Conservation (phyloP, 2,888 invertebrate genomes). For the Chaitophorus viminalis region DNA sequence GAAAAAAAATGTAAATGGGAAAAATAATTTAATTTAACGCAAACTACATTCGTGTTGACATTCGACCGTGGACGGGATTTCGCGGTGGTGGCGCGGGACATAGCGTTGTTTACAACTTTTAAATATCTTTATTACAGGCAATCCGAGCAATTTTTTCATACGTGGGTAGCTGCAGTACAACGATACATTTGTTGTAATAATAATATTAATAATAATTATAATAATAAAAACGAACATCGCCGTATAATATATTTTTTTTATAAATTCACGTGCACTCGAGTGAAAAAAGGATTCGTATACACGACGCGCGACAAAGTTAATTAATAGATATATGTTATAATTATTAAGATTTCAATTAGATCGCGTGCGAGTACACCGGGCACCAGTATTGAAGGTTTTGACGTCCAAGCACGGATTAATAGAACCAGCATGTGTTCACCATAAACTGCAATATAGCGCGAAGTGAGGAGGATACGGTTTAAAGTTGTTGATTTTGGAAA, state of each 20-base stretch:
- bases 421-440: not conserved
- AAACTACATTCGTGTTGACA: constrained; percentile 9
- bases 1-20: constrained; percentile 22
- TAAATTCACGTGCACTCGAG: not conserved
- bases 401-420: not conserved
- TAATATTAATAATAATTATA: not conserved
- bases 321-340: not conserved
- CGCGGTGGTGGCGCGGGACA: not conserved
- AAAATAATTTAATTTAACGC: constrained; percentile 40
- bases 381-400: not conserved
- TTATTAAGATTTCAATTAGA: constrained; percentile 4
- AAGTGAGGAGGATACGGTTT: not conserved
- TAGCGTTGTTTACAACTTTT: not conserved
- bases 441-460: not conserved
- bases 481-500: constrained; percentile 45
- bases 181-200: not conserved
- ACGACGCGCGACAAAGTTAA: not conserved
- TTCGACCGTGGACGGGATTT: not conserved
- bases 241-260: too few relatives aligned
- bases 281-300: not conserved
- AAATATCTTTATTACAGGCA: constrained; percentile 15
- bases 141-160: not conserved
- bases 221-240: too few relatives aligned
- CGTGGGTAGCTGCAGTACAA: not conserved
- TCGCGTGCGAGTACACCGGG: not conserved